Evolutionary conservation across 2,113 vertebrate genomes (phyloP), one percentile per base, ranked within the genome.

Genomic region (Sinocyclocheilus anshuiensis): DNA sequence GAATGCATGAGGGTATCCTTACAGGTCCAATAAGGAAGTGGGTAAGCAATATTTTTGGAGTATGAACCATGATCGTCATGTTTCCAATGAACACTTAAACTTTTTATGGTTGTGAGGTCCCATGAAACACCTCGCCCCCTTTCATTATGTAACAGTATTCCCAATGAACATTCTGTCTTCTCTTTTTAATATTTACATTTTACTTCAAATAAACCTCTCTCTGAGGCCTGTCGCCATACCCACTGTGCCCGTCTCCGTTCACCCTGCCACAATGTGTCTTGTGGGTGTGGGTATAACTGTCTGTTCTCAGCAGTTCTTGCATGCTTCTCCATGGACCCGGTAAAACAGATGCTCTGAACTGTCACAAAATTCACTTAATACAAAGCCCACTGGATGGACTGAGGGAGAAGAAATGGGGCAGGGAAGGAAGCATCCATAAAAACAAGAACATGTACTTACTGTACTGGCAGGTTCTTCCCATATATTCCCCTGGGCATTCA

Each of bases 401-500:
- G 22, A 74, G 45, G 29, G 7, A 57, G 12, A 39, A 50, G 24
- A 69, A 78, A 77, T 33, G 57, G 61, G 33, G 26, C 26, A 81
- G 67, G 50, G 61, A 50, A 63, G 29, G 36, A 45, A 45, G 53
- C 16, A 69, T 26, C 8, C 76, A 69, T 29, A 65, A 39, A 80
- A 81, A 85, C 63, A 67, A 76, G 33, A 86, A 4, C 20, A 61
- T 75, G 84, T 90, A 96, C 97, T 98, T 96, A 99, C 98, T 98
- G 84, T 98, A 96, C 88, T 99, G 98, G 90, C 98, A 99, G 69
- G 99, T 98, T 88, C 96, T 95, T 87, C 98, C 98, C 98, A 99
- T 99, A 94, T 97, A 99, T 94, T 99, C 98, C 0, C 98, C 98
- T 0, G 97, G 97, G 86, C 98, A 99, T 86, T 99, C 97, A 85